Evolutionary conservation across 2,797 vertebrate genomes (phyloP).

Genomic region (Falco biarmicus): DNA sequence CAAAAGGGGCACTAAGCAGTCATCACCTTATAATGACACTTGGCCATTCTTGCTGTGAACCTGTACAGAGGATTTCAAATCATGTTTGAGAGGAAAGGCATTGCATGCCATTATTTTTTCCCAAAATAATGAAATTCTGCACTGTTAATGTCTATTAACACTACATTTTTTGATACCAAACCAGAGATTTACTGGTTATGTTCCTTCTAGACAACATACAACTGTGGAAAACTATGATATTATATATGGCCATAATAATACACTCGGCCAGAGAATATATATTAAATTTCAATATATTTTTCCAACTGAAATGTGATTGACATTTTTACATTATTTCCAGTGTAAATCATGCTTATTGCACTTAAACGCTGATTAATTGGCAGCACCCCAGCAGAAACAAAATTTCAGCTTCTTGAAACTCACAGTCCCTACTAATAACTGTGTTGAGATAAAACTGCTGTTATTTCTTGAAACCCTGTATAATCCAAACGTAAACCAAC

Average conservation of each 20-base stretch:
- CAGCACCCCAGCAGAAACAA: background rate
- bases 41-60: background rate
- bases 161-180: background rate
- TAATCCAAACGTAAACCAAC: background rate
- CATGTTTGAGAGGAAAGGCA: background rate
- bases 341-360: background rate
- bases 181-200: background rate
- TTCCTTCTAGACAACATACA: background rate
- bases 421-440: background rate
- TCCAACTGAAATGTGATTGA: background rate
- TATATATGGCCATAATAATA: background rate
- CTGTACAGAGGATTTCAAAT: background rate
- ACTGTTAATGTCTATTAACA: background rate
- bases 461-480: background rate
- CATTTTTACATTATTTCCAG: background rate
- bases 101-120: background rate
- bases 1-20: background rate
- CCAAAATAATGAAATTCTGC: background rate
- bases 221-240: background rate
- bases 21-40: background rate
- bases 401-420: background rate
- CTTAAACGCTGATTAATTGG: background rate
- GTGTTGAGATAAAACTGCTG: background rate
- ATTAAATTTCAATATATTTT: background rate
- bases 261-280: background rate